Evolutionary conservation across 2,113 vertebrate species (phyloP), one percentile per base, ranked within the genome.

Genomic region (Oreochromis aureus): DNA sequence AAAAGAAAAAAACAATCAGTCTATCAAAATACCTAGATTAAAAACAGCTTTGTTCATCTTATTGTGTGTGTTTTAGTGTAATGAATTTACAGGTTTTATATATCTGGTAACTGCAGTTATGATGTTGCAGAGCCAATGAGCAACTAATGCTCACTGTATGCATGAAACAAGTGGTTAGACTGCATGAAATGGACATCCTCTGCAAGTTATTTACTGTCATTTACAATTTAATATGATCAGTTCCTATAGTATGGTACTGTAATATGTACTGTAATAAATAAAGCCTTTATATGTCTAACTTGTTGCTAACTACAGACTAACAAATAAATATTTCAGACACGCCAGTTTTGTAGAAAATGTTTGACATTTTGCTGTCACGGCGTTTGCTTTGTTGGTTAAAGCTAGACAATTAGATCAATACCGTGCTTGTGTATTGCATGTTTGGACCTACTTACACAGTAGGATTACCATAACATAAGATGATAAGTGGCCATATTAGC

Each of bases 41-140:
- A 39, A 19, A 39, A 84, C 83, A 27, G 61, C 78, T 88, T 86
- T 44, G 24, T 83, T 82, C 73, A 18, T 83, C 80, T 85, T 80
- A 80, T 87, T 34, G 44, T 85, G 80, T 83, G 59, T 58, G 10
- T 91, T 92, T 92, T 87, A 78, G 56, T 90, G 82, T 92, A 92
- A 95, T 94, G 86, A 84, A 94, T 94, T 94, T 93, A 92, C 82
- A 90, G 86, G 76, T 86, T 88, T 87, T 85, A 88, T 92, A 93
- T 93, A 95, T 95, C 83, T 91, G 83, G 84, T 85, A 91, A 89
- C 90, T 92, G 89, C 87, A 81, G 88, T 86, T 82, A 86, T 84
- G 80, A 85, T 82, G 54, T 63, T 89, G 89, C 83, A 88, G 90
- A 82, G 88, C 66, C 81, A 90, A 1, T 30, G 71, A 76, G 71